These are phyloP conservation scores for Nezara viridula DNA, from an alignment of 2,888 invertebrate genomes.

Conservation along the genomic window DNA sequence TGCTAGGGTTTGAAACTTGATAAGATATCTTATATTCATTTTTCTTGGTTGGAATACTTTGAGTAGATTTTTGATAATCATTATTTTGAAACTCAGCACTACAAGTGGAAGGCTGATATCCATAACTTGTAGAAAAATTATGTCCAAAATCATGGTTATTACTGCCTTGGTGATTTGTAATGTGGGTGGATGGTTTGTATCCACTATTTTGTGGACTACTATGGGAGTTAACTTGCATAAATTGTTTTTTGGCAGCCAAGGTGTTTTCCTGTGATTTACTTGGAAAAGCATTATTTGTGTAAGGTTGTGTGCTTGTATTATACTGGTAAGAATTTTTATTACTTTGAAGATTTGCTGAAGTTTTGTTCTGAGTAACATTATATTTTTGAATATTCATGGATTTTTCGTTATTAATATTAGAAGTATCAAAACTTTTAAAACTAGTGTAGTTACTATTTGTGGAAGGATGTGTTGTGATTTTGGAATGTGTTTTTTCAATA, in stretches of 20 bases:
- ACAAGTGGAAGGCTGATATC: neutral
- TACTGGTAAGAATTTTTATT: neutral
- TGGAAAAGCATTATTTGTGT: neutral
- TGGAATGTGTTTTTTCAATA: constrained; percentile 33
- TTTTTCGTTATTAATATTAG: constrained; percentile 18
- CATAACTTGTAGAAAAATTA: neutral
- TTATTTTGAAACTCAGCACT: neutral
- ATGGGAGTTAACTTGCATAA: constrained; percentile 18
- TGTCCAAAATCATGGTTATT: neutral
- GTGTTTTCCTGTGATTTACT: constrained; percentile 57
- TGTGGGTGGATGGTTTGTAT: neutral
- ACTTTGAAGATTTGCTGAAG: constrained; percentile 12
- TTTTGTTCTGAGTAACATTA: neutral
- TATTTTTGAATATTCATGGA: constrained; percentile 20
- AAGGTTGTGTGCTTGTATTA: constrained; percentile 29
- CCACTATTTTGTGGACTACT: neutral
- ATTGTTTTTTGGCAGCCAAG: constrained; percentile 51
- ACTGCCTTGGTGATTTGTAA: neutral
- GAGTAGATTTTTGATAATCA: constrained; percentile 19
- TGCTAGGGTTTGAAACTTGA: neutral
- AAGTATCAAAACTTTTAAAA: constrained; percentile 13
- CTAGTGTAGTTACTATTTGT: constrained; percentile 14
- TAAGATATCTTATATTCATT: constrained; percentile 21
- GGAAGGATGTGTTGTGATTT: neutral
- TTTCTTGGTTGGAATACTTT: constrained; percentile 7